phyloP scores from a whole-genome alignment of 2,797 vertebrate species.

The Parambassis ranga region DNA sequence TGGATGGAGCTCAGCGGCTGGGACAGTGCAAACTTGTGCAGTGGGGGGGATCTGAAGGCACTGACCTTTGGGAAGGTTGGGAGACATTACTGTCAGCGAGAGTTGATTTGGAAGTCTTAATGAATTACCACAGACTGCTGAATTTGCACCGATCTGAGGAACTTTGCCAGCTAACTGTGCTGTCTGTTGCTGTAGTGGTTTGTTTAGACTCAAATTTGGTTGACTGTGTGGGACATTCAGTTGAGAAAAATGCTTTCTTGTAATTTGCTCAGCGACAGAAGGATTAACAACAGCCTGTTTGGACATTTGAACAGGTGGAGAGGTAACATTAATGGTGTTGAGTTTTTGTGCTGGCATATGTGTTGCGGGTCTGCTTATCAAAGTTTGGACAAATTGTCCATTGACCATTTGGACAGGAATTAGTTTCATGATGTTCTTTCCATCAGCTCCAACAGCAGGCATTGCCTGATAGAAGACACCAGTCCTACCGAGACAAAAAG shows the following conservation, averaged over 20 bases:
- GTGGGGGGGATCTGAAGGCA: constrained; percentile 59
- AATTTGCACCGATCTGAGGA: neutral
- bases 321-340: neutral
- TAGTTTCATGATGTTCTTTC: constrained; percentile 77
- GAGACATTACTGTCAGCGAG: constrained; percentile 56
- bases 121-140: constrained; percentile 2
- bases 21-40: constrained; percentile 58
- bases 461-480: constrained; percentile 78
- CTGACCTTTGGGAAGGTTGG: constrained; percentile 55
- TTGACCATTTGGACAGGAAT: constrained; percentile 75
- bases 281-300: constrained; percentile 6
- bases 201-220: constrained; percentile 5
- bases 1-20: constrained; percentile 51
- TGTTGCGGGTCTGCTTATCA: neutral
- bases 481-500: constrained; percentile 49
- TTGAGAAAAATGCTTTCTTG: constrained; percentile 27
- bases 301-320: neutral
- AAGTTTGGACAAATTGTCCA: constrained; percentile 54
- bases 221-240: neutral
- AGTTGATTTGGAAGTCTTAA: constrained; percentile 14
- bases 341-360: neutral
- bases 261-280: constrained; percentile 18
- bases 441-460: constrained; percentile 73
- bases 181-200: constrained; percentile 14
- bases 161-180: neutral